Evolutionary conservation across 2,888 invertebrate species (phyloP).

Genomic region (Erynnis tages): DNA sequence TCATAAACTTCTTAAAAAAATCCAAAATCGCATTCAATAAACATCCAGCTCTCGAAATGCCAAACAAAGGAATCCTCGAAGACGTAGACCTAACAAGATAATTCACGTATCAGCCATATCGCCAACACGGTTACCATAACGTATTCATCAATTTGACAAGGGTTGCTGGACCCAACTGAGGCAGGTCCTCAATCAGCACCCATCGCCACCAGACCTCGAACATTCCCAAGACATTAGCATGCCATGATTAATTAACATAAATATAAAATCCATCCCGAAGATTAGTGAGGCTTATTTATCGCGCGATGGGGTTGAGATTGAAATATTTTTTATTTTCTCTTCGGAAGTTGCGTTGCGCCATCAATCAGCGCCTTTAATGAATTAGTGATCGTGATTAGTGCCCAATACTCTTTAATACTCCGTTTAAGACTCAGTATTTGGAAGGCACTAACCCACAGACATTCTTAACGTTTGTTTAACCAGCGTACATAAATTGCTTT

Average conservation of each 20-base stretch:
- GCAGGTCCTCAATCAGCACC: slow-evolving; percentile 30
- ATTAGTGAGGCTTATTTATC: slow-evolving; percentile 7
- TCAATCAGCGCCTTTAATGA: too few relatives aligned
- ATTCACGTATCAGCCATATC: slow-evolving; percentile 3
- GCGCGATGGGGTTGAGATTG: not conserved
- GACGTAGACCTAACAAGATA: slow-evolving; percentile 10
- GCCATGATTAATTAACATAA: slow-evolving; percentile 26
- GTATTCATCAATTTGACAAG: slow-evolving; percentile 53
- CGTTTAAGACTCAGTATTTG: too few relatives aligned
- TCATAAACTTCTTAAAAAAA: too few relatives aligned
- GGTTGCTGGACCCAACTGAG: slow-evolving; percentile 34
- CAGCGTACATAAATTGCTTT: too few relatives aligned
- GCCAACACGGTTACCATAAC: slow-evolving; percentile 7
- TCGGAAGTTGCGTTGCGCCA: not conserved
- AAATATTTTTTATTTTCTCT: slow-evolving; percentile 10
- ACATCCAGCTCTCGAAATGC: not conserved
- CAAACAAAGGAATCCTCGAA: not conserved
- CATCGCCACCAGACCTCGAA: slow-evolving; percentile 32
- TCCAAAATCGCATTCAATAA: not conserved
- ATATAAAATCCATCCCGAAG: slow-evolving; percentile 10
- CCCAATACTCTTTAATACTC: too few relatives aligned
- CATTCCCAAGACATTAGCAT: slow-evolving; percentile 20
- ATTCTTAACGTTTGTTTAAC: too few relatives aligned
- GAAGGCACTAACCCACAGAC: too few relatives aligned
- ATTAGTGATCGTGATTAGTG: too few relatives aligned